Evolutionary conservation across 2,888 invertebrate species (phyloP), one percentile per base, ranked within the genome.

Genomic region (Anticlea derivata): DNA sequence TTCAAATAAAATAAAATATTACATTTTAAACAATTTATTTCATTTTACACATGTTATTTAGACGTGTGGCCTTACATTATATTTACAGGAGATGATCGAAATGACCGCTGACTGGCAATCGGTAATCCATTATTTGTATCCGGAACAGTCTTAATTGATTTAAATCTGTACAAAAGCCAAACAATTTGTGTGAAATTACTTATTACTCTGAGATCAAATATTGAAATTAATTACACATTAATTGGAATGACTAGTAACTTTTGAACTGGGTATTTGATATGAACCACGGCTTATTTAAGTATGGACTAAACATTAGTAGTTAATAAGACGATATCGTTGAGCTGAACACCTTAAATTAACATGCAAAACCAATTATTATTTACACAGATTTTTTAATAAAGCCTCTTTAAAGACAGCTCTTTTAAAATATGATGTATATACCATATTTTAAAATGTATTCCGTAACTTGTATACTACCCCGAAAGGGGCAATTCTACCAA

Each of bases 21-120:
- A 82, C 82, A 66, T 87, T 88, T 88, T 85, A 83, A 81, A 89
- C 82, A 85, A 83, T 90, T 90, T 90, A 89, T 87, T 89, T 83
- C 74, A 86, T 89, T 89, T 85, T 89, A 90, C 89, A 89, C 88
- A 84, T 85, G 85, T 86, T 86, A 72, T 83, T 83, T 79, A 85
- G 81, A 87, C 79, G 78, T 80, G 75, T 74, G 79, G 67, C 57
- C 84, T 87, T 86, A 85, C 27, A 62, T 69, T 76, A 87, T 90
- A 89, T 90, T 84, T 89, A 90, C 89, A 90, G 62, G 62, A 70
- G 85, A 86, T 86, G 81, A 86, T 86, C 85, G 83, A 68, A 69
- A 73, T 72, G 83, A 80, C 85, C 81, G 68, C 68, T 66, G 73
- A 68, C 64, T 70, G 69, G 38, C 5, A 34, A 59, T 59, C 67